These are phyloP conservation scores for Poeciliopsis turneri DNA, from an alignment of 2,797 vertebrate species.

Conservation along the genomic window DNA sequence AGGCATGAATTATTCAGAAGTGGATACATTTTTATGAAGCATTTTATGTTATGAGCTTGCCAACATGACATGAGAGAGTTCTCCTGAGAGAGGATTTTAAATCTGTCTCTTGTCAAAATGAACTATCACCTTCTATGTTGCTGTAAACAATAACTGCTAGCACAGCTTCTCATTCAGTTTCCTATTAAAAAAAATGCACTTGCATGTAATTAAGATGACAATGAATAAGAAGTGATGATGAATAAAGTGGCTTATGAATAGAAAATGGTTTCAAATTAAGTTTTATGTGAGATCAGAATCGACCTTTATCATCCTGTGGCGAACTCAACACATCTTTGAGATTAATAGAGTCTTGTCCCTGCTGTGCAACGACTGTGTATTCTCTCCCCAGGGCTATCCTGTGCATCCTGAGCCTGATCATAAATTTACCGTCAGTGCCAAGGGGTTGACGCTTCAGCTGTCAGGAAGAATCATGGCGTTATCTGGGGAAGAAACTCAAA, in stretches of 20 bases:
- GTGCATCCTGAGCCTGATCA: constrained; percentile 75
- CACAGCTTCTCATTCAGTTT: background rate
- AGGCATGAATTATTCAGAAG: background rate
- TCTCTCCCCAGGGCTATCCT: constrained; percentile 75
- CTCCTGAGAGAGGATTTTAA: background rate
- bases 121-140: background rate
- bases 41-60: background rate
- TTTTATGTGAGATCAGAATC: background rate
- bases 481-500: constrained; percentile 79
- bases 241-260: constrained; percentile 3
- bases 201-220: background rate
- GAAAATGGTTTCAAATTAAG: constrained; percentile 14
- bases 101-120: background rate
- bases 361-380: constrained; percentile 66
- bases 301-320: constrained; percentile 4
- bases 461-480: constrained; percentile 85
- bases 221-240: background rate
- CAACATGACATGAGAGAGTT: background rate
- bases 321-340: constrained; percentile 6
- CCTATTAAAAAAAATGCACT: background rate
- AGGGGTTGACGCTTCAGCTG: constrained; percentile 89
- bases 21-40: too few relatives aligned
- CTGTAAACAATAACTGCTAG: background rate
- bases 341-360: constrained; percentile 60
- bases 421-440: constrained; percentile 87